Evolutionary conservation across 2,797 vertebrate species (phyloP).

Genomic region (Oreochromis grahami): DNA sequence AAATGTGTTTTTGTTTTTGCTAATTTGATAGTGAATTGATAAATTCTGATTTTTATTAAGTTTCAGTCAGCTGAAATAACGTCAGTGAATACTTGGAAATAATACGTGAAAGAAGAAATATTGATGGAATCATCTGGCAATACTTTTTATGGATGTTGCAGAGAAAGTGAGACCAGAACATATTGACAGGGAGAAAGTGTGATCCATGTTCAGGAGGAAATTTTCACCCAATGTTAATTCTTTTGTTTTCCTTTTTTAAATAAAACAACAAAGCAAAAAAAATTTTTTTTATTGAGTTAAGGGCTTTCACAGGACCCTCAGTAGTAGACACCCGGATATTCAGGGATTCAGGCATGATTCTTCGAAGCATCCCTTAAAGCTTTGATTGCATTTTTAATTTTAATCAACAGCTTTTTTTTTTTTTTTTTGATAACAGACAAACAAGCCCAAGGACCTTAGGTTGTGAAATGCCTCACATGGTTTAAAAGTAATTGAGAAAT

Average conservation of each 20-base stretch:
- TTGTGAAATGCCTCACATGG: neutral
- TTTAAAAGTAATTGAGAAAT: slow-evolving; percentile 26
- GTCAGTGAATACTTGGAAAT: neutral
- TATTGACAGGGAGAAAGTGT: neutral
- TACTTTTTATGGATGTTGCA: neutral
- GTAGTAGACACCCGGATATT: neutral
- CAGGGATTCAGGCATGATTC: neutral
- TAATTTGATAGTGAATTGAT: neutral
- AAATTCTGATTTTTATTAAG: neutral
- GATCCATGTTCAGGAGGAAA: neutral
- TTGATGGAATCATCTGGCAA: neutral
- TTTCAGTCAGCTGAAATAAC: neutral
- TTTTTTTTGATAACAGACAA: neutral
- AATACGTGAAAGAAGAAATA: neutral
- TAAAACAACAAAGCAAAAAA: neutral
- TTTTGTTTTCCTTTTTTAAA: neutral
- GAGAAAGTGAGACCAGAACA: neutral
- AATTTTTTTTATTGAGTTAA: rapidly evolving
- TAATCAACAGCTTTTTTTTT: neutral
- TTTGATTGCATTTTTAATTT: neutral
- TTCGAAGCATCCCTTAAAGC: neutral
- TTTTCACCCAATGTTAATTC: neutral
- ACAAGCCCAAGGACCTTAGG: neutral
- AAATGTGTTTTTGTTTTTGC: too few species aligned
- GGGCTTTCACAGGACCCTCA: neutral